phyloP scores from a whole-genome alignment of 2,113 vertebrate genomes.

The Macrotus californicus region DNA sequence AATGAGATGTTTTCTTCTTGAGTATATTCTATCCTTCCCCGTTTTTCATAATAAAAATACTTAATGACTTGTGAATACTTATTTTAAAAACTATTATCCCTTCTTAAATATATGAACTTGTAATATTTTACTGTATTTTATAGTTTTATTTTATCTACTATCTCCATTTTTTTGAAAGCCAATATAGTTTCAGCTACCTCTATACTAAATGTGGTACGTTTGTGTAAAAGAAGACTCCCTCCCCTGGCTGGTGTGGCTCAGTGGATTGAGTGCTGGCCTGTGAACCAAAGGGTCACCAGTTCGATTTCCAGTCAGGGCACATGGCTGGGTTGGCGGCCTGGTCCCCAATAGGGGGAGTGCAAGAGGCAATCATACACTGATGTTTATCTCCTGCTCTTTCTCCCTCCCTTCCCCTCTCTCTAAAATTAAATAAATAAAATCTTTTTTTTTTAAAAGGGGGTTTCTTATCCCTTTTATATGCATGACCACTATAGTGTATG shows the following conservation, averaged over 20 bases:
- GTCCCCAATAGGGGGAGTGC: no score
- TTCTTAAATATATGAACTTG: neutral
- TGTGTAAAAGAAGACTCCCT: neutral
- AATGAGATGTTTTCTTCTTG: neutral
- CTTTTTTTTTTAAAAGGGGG: no score
- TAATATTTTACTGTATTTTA: neutral
- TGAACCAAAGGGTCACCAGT: no score
- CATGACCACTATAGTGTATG: neutral
- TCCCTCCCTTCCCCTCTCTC: no score
- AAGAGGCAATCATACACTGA: no score
- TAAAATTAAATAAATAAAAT: no score
- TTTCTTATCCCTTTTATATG: neutral
- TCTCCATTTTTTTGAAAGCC: neutral
- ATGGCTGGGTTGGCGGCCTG: no score
- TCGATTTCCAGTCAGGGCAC: no score
- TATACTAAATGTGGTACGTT: neutral
- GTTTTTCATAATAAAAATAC: neutral
- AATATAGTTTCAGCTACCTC: neutral
- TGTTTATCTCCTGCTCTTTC: no score
- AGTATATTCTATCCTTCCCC: neutral
- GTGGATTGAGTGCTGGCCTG: no score
- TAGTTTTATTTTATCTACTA: neutral
- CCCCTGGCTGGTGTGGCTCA: neutral
- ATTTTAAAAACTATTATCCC: neutral
- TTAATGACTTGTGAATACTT: neutral